phyloP scores from a whole-genome alignment of 2,113 vertebrate species.

The Dermatemys mawii region DNA sequence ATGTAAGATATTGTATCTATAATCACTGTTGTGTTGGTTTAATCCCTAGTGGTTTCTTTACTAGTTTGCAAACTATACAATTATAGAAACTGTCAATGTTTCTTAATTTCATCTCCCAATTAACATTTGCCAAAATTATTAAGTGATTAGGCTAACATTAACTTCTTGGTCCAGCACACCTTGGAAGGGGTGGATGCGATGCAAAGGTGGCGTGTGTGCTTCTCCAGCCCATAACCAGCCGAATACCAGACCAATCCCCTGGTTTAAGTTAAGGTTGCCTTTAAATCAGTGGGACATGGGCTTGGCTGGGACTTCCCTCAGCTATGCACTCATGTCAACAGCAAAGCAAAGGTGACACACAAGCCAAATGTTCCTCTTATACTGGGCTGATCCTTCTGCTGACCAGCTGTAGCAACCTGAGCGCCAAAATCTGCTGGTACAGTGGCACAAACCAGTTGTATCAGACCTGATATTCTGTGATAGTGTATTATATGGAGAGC shows the following conservation, averaged over 20 bases:
- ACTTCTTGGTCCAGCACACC: neutral
- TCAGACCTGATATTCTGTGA: neutral
- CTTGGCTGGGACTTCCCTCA: too few relatives aligned
- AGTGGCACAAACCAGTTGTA: rapidly evolving
- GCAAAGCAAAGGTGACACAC: neutral
- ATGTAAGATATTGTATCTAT: neutral
- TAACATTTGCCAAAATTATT: neutral
- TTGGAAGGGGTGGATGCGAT: neutral
- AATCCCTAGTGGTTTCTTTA: neutral
- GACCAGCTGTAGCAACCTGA: neutral
- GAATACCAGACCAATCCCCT: neutral
- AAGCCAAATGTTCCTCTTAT: neutral
- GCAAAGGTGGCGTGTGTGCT: neutral
- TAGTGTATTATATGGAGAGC: neutral
- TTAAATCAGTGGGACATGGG: neutral
- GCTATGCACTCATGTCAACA: neutral
- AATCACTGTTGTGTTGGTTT: neutral
- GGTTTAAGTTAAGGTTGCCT: neutral
- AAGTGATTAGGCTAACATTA: neutral
- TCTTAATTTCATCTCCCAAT: neutral
- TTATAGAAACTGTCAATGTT: neutral
- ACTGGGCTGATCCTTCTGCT: neutral
- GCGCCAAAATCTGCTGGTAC: neutral
- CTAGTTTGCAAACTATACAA: neutral
- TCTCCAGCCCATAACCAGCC: neutral